Conservation (phyloP, 2,113 vertebrate genomes). For the Pteropus alecto region DNA sequence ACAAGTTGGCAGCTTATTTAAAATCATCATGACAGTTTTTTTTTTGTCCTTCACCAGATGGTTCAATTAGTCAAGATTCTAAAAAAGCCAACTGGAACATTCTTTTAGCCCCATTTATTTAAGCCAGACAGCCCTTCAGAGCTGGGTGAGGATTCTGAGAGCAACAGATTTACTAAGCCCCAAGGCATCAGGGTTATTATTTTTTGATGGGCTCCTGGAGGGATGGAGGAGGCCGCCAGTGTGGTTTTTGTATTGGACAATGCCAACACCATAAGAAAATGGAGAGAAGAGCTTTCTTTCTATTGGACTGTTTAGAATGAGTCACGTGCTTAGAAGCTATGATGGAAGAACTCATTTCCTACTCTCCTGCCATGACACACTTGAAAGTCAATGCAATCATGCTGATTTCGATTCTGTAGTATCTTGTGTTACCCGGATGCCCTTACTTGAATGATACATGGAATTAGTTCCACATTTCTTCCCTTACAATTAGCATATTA, state of each 20-base stretch:
- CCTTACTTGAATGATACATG: constrained; percentile 75
- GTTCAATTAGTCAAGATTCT: constrained; percentile 75
- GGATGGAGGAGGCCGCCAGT: background rate
- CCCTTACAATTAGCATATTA: constrained; percentile 83
- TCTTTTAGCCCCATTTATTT: constrained; percentile 35
- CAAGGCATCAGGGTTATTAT: constrained; percentile 40
- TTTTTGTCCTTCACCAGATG: constrained; percentile 69
- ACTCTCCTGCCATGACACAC: constrained; percentile 24
- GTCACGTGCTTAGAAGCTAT: constrained; percentile 70
- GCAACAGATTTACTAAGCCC: constrained; percentile 60
- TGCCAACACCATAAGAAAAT: constrained; percentile 62
- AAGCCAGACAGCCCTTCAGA: constrained; percentile 58
- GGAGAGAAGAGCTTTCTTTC: constrained; percentile 73
- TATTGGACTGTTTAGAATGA: constrained; percentile 70
- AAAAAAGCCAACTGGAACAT: constrained; percentile 62
- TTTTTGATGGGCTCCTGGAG: constrained; percentile 61
- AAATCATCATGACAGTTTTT: constrained; percentile 58
- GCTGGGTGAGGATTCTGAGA: constrained; percentile 51
- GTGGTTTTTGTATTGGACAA: constrained; percentile 40
- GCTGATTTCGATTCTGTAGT: constrained; percentile 69
- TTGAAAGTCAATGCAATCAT: constrained; percentile 63
- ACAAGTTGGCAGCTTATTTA: constrained; percentile 61
- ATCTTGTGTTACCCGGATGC: constrained; percentile 76
- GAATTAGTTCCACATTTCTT: constrained; percentile 82
- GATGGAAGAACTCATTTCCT: constrained; percentile 51